Conservation (phyloP, 2,113 vertebrate species). For the Brienomyrus brachyistius region DNA sequence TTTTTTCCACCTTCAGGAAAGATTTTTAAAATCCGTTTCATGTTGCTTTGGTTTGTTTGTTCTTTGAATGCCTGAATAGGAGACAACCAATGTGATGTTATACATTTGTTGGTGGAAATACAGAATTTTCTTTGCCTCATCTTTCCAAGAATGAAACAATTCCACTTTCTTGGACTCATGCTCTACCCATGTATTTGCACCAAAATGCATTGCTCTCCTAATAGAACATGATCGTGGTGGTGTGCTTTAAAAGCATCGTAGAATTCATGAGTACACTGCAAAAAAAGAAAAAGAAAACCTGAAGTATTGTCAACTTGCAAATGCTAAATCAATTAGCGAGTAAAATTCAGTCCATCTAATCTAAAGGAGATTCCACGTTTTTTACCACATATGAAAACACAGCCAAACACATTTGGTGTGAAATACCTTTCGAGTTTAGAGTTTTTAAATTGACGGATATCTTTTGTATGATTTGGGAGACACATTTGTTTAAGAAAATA, state of each 20-base stretch:
- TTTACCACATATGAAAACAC: conserved; percentile 68
- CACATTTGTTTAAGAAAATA: not conserved
- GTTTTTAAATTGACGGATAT: not conserved
- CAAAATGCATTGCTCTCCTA: conserved; percentile 80
- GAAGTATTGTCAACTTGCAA: conserved; percentile 98
- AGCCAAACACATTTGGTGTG: conserved; percentile 63
- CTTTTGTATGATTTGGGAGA: not conserved
- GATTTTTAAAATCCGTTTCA: conserved; percentile 52
- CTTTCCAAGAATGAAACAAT: conserved; percentile 80
- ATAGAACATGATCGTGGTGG: conserved; percentile 73
- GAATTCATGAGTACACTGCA: conserved; percentile 67
- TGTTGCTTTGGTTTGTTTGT: conserved; percentile 62
- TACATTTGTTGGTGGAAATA: conserved; percentile 75
- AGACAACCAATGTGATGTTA: conserved; percentile 70
- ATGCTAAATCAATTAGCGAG: conserved; percentile 73
- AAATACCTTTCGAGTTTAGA: conserved; percentile 49
- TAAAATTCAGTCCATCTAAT: conserved; percentile 60
- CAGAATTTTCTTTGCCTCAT: conserved; percentile 62
- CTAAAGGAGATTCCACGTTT: conserved; percentile 61
- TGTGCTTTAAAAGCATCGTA: conserved; percentile 84
- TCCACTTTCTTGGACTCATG: conserved; percentile 75
- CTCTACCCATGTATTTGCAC: conserved; percentile 80
- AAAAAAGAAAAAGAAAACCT: conserved; percentile 42
- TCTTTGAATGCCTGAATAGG: conserved; percentile 79
- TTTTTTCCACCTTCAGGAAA: conserved; percentile 63